Base-by-base conservation (phyloP, 2,797 vertebrate genomes). In the Pempheris klunzingeri region DNA sequence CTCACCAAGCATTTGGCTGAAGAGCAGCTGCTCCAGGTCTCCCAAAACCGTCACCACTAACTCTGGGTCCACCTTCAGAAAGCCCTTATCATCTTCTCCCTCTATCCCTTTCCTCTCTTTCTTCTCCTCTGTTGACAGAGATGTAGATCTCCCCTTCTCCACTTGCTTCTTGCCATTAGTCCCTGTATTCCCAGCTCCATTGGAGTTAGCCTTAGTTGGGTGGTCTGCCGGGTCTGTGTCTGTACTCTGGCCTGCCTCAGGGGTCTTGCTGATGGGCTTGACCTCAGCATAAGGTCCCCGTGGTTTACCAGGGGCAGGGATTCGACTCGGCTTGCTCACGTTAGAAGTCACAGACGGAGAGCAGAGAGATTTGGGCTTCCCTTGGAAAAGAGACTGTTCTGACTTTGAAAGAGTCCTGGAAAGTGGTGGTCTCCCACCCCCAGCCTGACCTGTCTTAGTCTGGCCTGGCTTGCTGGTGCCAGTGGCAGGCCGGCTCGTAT, bases 1-100 rank as follows among this genome's bases (percentile, higher is more conserved):
- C 97, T 98, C 90, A 99, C 98, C 98, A 67, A 98, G 88, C 92
- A 98, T 97, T 87, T 99, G 97, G 91, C 97, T 99, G 95, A 99
- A 99, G 53, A 99, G 97, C 39, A 99, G 95, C 94, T 99, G 98
- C 89, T 99, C 98, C 91, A 99, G 92, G 90, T 99, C 98, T 0
- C 98, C 98, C 87, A 99, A 94, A 80, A 99, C 98, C 0, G 98
- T 99, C 86, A 99, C 98, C 88, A 99, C 98, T 60, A 99, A 94
- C 92, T 99, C 97, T 7, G 98, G 97, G 71, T 99, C 97, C 95
- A 99, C 98, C 92, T 98, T 99, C 80, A 99, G 94, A 88, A 97
- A 99, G 75, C 95, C 88, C 78, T 97, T 96, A 77, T 97, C 96
- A 4, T 98, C 97, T 78, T 97, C 96, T 22, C 89, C 92, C 18